phyloP scores from a whole-genome alignment of 2,113 vertebrate species.

The Morone saxatilis region DNA sequence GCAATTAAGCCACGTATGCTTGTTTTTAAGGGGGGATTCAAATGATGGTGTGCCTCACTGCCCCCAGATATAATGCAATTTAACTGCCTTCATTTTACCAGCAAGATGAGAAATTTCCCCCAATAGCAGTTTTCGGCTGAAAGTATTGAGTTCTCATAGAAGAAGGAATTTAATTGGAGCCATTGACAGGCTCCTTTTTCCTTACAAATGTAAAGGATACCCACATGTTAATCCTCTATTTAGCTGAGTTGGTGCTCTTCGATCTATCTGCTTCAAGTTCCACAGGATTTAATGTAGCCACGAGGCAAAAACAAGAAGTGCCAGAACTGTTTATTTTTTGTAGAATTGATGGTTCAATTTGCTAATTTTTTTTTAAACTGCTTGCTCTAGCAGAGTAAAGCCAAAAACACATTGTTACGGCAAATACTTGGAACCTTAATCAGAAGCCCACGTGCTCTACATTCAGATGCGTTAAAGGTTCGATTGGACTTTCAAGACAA shows the following conservation, averaged over 20 bases:
- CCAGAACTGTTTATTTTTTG: neutral
- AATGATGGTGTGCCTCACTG: slow-evolving; percentile 44
- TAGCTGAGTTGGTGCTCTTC: neutral
- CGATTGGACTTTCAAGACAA: neutral
- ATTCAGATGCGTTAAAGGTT: neutral
- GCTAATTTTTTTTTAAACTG: neutral
- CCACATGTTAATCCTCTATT: neutral
- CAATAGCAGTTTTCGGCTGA: neutral
- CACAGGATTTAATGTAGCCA: neutral
- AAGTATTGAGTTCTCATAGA: slow-evolving; percentile 7
- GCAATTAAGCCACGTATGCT: slow-evolving; percentile 57
- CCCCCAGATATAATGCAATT: slow-evolving; percentile 45
- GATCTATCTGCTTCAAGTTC: neutral
- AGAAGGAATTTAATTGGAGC: neutral
- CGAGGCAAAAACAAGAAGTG: neutral
- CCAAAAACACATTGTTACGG: neutral
- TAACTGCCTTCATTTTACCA: slow-evolving; percentile 37
- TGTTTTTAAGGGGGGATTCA: slow-evolving; percentile 52
- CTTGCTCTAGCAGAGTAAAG: neutral
- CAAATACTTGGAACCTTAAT: neutral
- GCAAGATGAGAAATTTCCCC: slow-evolving; percentile 21
- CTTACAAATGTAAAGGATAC: neutral
- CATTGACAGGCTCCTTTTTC: neutral
- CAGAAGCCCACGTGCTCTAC: neutral
- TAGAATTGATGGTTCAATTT: neutral